Evolutionary conservation across 2,888 invertebrate species (phyloP).

Genomic region (Drosophila eohydei): DNA sequence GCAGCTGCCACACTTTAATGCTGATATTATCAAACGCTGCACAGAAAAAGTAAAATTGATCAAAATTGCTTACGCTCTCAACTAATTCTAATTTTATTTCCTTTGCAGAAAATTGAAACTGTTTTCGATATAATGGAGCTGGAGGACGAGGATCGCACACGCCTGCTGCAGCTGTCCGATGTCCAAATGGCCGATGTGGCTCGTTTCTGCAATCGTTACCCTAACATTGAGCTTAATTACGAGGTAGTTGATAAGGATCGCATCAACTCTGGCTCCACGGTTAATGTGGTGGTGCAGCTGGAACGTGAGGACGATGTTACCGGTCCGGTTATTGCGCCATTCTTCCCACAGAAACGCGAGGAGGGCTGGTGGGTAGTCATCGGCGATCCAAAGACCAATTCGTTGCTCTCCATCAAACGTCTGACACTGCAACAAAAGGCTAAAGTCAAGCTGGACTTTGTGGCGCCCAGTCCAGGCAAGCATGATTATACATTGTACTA

Average conservation of each 20-base stretch:
- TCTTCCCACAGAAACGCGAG: constrained; percentile 97
- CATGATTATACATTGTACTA: constrained; percentile 98
- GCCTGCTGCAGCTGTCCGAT: constrained; percentile 92
- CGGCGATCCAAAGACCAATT: constrained; percentile 97
- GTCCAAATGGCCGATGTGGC: constrained; percentile 99
- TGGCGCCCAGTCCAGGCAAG: constrained; percentile 94
- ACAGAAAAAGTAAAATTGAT: constrained; percentile 88
- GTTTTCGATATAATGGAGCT: constrained; percentile 92
- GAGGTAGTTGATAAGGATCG: constrained; percentile 93
- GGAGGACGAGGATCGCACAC: constrained; percentile 93
- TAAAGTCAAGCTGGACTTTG: constrained; percentile 90
- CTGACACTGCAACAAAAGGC: constrained; percentile 97
- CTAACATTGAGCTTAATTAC: constrained; percentile 98
- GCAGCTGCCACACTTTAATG: constrained; percentile 97
- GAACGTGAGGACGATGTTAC: constrained; percentile 98
- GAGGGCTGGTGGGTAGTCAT: constrained; percentile 99
- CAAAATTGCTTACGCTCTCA: neutral
- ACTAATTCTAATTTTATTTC: neutral
- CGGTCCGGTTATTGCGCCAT: constrained; percentile 98
- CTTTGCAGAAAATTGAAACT: constrained; percentile 87
- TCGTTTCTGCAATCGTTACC: constrained; percentile 99
- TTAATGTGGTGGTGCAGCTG: constrained; percentile 95
- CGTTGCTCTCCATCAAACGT: constrained; percentile 97
- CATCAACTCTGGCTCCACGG: constrained; percentile 92
- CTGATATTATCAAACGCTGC: constrained; percentile 95